These are phyloP conservation scores for Rosalia funebris DNA, from an alignment of 2,888 invertebrate genomes.

Conservation along the genomic window DNA sequence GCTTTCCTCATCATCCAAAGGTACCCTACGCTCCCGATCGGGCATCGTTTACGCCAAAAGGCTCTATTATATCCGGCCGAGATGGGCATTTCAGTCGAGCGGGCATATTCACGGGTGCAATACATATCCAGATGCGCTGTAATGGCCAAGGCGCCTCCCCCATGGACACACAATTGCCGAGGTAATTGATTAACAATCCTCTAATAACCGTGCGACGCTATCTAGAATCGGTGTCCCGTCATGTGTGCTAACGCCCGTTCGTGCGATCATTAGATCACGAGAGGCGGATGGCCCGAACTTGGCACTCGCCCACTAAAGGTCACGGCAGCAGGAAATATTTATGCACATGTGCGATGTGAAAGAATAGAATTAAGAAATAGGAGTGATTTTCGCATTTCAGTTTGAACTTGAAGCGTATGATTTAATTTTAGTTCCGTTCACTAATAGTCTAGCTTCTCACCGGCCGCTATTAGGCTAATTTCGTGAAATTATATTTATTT, in stretches of 20 bases:
- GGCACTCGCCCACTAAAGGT: background rate
- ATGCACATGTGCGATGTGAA: too few species aligned
- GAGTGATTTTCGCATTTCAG: too few species aligned
- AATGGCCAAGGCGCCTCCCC: conserved; percentile 24
- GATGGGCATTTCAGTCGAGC: conserved; percentile 2
- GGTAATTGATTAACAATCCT: conserved; percentile 56
- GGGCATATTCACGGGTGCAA: conserved; percentile 12
- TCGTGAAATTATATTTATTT: too few species aligned
- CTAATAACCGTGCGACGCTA: conserved; percentile 54
- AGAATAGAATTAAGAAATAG: too few species aligned
- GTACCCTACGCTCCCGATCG: background rate
- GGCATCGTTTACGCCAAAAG: background rate
- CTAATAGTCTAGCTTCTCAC: too few species aligned
- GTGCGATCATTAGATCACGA: conserved; percentile 5
- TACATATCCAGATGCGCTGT: conserved; percentile 24
- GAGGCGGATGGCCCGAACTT: conserved; percentile 15
- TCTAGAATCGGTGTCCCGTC: conserved; percentile 43
- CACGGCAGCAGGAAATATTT: too few species aligned
- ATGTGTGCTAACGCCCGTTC: conserved; percentile 30
- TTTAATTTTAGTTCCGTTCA: too few species aligned
- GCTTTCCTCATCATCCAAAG: too few species aligned
- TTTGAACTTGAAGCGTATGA: too few species aligned
- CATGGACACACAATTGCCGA: conserved; percentile 50
- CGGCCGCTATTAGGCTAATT: too few species aligned
- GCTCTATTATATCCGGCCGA: conserved; percentile 6